Evolutionary conservation across 2,797 vertebrate genomes (phyloP), one percentile per base, ranked within the genome.

Genomic region (Alauda arvensis): DNA sequence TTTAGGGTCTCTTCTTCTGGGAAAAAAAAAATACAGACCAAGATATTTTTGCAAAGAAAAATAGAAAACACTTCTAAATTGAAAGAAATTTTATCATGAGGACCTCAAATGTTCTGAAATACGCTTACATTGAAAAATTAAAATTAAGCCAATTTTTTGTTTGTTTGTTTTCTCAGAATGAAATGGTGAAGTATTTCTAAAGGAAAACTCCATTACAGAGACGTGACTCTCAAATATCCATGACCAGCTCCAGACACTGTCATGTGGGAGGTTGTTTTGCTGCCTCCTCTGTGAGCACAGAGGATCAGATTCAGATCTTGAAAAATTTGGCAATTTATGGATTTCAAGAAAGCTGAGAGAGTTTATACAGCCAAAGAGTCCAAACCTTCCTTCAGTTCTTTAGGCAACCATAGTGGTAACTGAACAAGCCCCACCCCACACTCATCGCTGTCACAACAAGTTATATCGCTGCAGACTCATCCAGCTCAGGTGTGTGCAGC

Each of bases 371-470:
- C 15, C 15, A 37, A 77, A 61, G 25, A 65, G 16, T 16, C 23
- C 8, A 77, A 45, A 37, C 18, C 7, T 65, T 83, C 6, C 25
- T 61, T 72, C 18, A 28, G 23, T 23, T 31, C 12, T 18, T 86
- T 48, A 39, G 48, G 18, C 23, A 83, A 18, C 23, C 8, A 10
- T 1, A 40, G 20, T 3, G 14, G 18, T 26, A 67, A 66, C 26
- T 33, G 31, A 20, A 37, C 14, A 40, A 24, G 1, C 3, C 9
- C 9, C 26, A 24, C 4, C 8, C 8, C 26, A 68, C 63, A 52
- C 8, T 14, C 29, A 29, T 34, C 0, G 0, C 13, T 74, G 20
- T 28, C 19, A 5, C 9, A 42, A 56, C 4, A 28, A 66, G 31
- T 61, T 51, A 10, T 52, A 24, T 49, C n/a, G 37, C 2, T 85